phyloP scores from a whole-genome alignment of 2,113 vertebrate genomes.

The Xenotilapia longispinis region DNA sequence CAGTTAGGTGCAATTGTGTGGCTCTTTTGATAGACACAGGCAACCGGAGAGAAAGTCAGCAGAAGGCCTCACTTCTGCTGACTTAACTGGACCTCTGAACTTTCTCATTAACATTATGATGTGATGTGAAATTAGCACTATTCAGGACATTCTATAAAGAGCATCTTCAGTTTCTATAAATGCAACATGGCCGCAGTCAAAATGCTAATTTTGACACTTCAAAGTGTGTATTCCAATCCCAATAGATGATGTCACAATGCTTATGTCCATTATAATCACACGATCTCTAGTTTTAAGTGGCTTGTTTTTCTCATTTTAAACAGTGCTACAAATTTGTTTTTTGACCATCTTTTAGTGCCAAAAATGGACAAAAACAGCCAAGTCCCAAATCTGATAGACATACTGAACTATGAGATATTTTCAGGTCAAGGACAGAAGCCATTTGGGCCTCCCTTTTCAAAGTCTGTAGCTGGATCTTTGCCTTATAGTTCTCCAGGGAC shows the following conservation, averaged over 20 bases:
- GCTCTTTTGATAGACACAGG: not conserved
- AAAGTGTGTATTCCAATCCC: not conserved
- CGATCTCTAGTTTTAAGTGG: not conserved
- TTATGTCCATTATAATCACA: not conserved
- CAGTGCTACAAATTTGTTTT: not conserved
- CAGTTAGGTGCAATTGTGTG: not conserved
- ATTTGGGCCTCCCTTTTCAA: not conserved
- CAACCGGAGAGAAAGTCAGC: not conserved
- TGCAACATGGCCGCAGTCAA: too few species aligned
- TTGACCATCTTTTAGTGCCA: not conserved
- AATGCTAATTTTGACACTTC: not conserved
- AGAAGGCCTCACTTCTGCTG: not conserved
- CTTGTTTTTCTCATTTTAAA: not conserved
- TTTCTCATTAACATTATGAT: not conserved
- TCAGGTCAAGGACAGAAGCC: slow-evolving; percentile 28
- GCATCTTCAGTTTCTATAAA: not conserved
- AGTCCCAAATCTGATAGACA: not conserved
- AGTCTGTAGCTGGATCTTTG: slow-evolving; percentile 22
- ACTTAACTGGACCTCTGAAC: not conserved
- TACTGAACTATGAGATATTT: not conserved
- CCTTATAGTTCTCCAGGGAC: slow-evolving; percentile 9
- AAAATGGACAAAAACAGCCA: not conserved
- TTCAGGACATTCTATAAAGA: not conserved
- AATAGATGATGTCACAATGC: not conserved
- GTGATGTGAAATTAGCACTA: not conserved